Evolutionary conservation across 92 coral and sea anemone genomes (phyloP), one percentile per base, ranked within the genome.

Genomic region (Siderastrea radians): DNA sequence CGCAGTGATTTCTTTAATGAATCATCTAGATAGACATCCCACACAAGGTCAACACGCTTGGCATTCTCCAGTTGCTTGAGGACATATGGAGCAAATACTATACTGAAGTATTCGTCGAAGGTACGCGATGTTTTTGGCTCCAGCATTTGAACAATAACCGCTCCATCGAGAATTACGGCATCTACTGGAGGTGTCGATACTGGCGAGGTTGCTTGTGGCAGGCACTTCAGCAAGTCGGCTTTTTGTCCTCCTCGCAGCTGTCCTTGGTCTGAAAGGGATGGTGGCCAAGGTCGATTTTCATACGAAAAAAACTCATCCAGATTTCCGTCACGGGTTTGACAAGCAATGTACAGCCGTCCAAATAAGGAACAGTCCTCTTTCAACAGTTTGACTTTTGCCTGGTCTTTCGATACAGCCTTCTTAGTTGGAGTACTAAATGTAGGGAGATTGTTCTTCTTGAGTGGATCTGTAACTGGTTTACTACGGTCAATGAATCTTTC

Each of bases 1-100:
- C 94, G 91, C 70, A 78, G 47, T 47, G 96, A 86, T 87, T 84
- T 90, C 94, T 90, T 93, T 75, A 90, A 74, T 64, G 94, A 79
- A 81, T 90, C 92, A 26, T 90, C 90, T 19, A 63, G 83, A 72
- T 90, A 91, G 67, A 82, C 96, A 69, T 87, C 94, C 90, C 89
- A 90, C 69, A 93, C 92, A 63, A 90, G 75, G 83, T 90, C 94
- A 69, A 90, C 96, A 69, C 86, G 79, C 78, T 90, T 93, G 79
- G 86, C 81, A 69, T 71, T 79, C 85, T 93, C 87, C 52, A 91
- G 92, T 70, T 91, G 94, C 68, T 80, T 91, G 75, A 93, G 90
- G 68, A 93, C 75, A 65, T 86, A 91, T 63, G 94, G 88, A 60
- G 92, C 91, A 75, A 93, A 93, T 68, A 93, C 92, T 74, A 73